Evolutionary conservation across 2,113 vertebrate species (phyloP), one percentile per base, ranked within the genome.

Genomic region (Pelecanus crispus): DNA sequence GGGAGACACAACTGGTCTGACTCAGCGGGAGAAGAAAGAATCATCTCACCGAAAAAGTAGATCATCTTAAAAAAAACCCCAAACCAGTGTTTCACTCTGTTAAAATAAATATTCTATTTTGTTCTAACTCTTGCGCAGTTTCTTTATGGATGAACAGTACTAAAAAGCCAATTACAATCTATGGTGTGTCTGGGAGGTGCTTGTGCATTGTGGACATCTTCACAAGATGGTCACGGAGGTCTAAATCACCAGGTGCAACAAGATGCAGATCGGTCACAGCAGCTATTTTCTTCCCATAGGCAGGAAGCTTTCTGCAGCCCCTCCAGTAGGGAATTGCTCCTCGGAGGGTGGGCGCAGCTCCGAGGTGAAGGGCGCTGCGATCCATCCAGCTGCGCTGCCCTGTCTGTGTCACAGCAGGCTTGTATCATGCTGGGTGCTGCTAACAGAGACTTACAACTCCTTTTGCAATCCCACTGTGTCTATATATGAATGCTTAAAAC

Each of bases 331-430:
- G 29, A 14, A 21, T 61, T 77, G 20, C 49, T 77, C 8, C 40
- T 71, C 52, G 0, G 0, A 38, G 21, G 12, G 17, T 52, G 44
- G 26, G 1, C 40, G 20, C 32, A 88, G 53, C 75, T 83, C 38
- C 40, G 53, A 24, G 36, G 29, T 11, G 5, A 8, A 31, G 50
- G 50, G 7, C 66, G 7, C 32, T 25, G 70, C 3, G 9, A 2
- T 38, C 7, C 59, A 3, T 32, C 47, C 47, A 19, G 40, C 49
- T 50, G 62, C 0, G 3, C 83, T 59, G 58, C 72, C n/a, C 49
- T 10, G 5, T 12, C 38, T 16, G 36, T 4, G 45, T 34, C 45
- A 9, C 38, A 31, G 44, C 3, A 0, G 0, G 0, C 44, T 45
- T 25, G 3, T 28, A 28, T 44, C 1, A 0, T 2, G 9, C 50